Evolutionary conservation across 2,113 vertebrate genomes (phyloP), one percentile per base, ranked within the genome.

Genomic region (Rhinopomastus cyanomelas): DNA sequence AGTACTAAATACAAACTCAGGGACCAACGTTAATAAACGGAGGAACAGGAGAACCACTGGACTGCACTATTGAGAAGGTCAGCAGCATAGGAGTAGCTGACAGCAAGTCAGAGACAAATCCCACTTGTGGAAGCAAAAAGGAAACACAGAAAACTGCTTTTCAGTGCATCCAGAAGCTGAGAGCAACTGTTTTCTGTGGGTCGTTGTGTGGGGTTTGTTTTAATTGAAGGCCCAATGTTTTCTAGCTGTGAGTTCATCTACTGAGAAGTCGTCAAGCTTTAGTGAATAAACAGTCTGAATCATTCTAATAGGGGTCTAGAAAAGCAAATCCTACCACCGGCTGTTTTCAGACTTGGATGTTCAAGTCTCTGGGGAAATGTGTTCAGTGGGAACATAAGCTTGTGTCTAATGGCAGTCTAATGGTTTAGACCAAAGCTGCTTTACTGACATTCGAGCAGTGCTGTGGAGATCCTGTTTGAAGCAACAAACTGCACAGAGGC

Each of bases 381-480:
- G 29, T 74, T 82, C 78, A 34, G 80, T 73, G 36, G 87, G 67
- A 76, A 76, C 48, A 62, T 46, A 66, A 87, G n/a, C 84, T 85
- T 48, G 3, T 60, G 88, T 55, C 79, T 83, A 68, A 65, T 37
- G 71, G 85, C 72, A 75, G 81, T 3, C 66, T 81, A 49, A n/a
- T 61, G 87, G 62, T 68, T 81, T 27, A 86, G 74, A 53, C 84
- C 81, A 74, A 90, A 95, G 81, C 85, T 80, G 81, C 87, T 94
- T 92, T 93, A 23, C 17, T 69, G 87, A 78, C 59, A 42, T 32
- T 37, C 6, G 6, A 87, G 57, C 81, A 0, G 0, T 84, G 65
- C 94, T 74, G 2, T 27, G 61, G 73, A 82, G 85, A 87, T 66
- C 51, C 71, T 0, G 10, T 61, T 92, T 75, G 7, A 30, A 49